Evolutionary conservation across 1,140 invertebrate genomes (phyloP).

Genomic region (Uloborus diversus): DNA sequence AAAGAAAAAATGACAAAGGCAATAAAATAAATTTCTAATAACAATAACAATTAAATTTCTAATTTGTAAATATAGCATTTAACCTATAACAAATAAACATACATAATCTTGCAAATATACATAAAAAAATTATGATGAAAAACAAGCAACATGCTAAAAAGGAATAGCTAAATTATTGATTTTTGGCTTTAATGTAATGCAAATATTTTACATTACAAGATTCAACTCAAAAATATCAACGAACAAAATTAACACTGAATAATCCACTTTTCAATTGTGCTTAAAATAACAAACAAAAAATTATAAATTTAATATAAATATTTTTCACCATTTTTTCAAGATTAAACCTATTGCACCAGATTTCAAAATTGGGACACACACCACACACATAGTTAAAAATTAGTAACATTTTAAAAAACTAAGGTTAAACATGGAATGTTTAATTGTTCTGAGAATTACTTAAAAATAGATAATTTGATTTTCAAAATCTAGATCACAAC

Average conservation of each 20-base stretch:
- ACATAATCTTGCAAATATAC: neutral
- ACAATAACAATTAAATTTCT: constrained; percentile 29
- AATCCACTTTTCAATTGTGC: neutral
- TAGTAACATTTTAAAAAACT: neutral
- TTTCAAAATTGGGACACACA: constrained; percentile 1
- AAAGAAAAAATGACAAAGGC: neutral
- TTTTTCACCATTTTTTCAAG: neutral
- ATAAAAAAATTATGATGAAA: constrained; percentile 17
- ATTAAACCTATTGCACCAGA: constrained; percentile 2
- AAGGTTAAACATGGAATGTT: constrained; percentile 37
- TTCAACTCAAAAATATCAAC: neutral
- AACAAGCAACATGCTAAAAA: constrained; percentile 4
- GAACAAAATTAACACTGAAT: neutral
- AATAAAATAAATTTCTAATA: constrained; percentile 39
- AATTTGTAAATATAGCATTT: neutral
- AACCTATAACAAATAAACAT: constrained; percentile 3
- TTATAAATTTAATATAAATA: too few relatives aligned
- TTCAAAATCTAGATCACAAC: constrained; percentile 37
- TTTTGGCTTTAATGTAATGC: neutral
- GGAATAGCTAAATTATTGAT: neutral
- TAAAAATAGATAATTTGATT: constrained; percentile 32
- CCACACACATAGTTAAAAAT: constrained; percentile 9
- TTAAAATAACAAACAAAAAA: neutral
- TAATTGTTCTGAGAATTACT: constrained; percentile 3
- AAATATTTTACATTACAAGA: neutral